A percentile compares a stretch with the other conserved stretches of the same genome.
Evolutionary conservation across 2,888 invertebrate species (phyloP).

Genomic region (Microplitis deprimator): DNA sequence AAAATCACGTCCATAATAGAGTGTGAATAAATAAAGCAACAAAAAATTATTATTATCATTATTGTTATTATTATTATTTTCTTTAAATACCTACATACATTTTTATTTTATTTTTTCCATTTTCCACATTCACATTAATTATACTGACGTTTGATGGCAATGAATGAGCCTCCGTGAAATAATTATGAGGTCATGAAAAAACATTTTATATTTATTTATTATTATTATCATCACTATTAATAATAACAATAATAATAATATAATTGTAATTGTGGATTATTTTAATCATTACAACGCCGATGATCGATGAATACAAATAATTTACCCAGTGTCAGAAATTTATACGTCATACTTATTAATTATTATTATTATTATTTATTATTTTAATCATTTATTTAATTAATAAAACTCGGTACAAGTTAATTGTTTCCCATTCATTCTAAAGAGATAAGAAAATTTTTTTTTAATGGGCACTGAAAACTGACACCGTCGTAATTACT

Average conservation of each 20-base stretch:
- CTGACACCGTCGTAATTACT: conserved; percentile 21
- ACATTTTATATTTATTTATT: conserved; percentile 21
- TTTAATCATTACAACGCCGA: not conserved
- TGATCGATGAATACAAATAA: conserved; percentile 24
- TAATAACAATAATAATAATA: not conserved
- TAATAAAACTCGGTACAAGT: not conserved
- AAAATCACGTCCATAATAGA: not conserved
- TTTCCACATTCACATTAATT: conserved; percentile 42
- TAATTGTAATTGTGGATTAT: not conserved
- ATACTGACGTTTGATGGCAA: conserved; percentile 34
- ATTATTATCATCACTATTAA: conserved; percentile 11
- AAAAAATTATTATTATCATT: not conserved
- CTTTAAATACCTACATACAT: conserved; percentile 33
- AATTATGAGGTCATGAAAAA: conserved; percentile 31
- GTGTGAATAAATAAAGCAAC: not conserved
- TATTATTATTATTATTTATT: conserved; percentile 7
- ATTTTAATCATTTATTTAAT: not conserved
- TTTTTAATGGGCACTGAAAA: conserved; percentile 15
- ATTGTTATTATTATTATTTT: not conserved
- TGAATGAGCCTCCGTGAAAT: conserved; percentile 31
- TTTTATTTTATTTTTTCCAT: conserved; percentile 33
- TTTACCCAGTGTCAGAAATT: conserved; percentile 19
- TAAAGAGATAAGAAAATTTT: conserved; percentile 18
- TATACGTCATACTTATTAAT: conserved; percentile 4
- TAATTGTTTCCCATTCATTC: conserved; percentile 5